Percentiles rank a stretch among this genome's conserved stretches.
Evolutionary conservation across 2,797 vertebrate genomes (phyloP).

Genomic region (Orientallactaga sibirica): DNA sequence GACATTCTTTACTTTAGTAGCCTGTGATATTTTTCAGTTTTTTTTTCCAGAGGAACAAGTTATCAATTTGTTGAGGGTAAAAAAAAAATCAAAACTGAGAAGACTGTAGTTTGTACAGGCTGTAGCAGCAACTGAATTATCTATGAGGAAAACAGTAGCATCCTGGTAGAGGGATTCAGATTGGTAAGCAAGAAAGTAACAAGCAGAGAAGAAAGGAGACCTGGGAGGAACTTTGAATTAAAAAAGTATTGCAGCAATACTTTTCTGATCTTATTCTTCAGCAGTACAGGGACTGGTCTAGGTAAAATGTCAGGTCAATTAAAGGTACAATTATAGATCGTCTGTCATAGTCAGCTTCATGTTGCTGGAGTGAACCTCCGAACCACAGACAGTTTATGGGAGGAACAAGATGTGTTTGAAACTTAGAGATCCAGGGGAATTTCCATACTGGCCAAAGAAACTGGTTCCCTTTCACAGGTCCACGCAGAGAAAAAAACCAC

Average conservation of each 20-base stretch:
- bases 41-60: not conserved
- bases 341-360: too few relatives aligned
- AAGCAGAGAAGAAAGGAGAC: too few relatives aligned
- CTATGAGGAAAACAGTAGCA: not conserved
- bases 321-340: not conserved
- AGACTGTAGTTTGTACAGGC: not conserved
- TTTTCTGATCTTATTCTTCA: not conserved
- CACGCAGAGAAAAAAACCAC: too few relatives aligned
- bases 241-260: not conserved
- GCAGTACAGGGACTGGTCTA: not conserved
- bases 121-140: not conserved
- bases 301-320: not conserved
- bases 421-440: too few relatives aligned
- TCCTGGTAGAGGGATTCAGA: not conserved
- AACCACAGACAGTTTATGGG: too few relatives aligned
- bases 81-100: not conserved
- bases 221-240: not conserved
- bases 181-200: not conserved
- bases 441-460: too few relatives aligned
- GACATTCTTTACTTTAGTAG: not conserved
- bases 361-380: too few relatives aligned
- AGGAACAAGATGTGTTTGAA: too few relatives aligned
- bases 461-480: too few relatives aligned
- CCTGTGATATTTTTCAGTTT: conserved; percentile 28
- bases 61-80: not conserved